phyloP scores from a whole-genome alignment of 2,113 vertebrate genomes.

The Conger conger region DNA sequence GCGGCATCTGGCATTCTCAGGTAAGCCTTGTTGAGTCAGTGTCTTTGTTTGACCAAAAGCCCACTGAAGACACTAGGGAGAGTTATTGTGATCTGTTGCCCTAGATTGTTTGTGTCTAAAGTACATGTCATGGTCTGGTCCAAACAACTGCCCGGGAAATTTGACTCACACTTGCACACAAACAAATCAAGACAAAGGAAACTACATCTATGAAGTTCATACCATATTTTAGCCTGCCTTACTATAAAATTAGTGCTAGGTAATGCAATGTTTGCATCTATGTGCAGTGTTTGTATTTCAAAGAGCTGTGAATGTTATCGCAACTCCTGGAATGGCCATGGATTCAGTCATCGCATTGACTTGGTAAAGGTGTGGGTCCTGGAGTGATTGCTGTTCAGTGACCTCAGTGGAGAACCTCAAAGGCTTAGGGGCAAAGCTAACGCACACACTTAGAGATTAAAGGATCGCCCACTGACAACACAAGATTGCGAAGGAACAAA shows the following conservation, averaged over 20 bases:
- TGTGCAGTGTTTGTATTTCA: neutral
- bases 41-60: too few relatives aligned
- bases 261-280: neutral
- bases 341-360: neutral
- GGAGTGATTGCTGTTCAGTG: neutral
- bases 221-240: neutral
- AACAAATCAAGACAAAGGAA: too few relatives aligned
- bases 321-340: neutral
- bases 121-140: too few relatives aligned
- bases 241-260: neutral
- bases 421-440: neutral
- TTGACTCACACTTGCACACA: too few relatives aligned
- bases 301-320: neutral
- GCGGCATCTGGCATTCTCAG: too few relatives aligned
- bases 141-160: too few relatives aligned
- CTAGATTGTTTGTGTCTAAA: too few relatives aligned
- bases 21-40: too few relatives aligned
- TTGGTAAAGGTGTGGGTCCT: neutral
- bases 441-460: neutral
- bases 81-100: too few relatives aligned
- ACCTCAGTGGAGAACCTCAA: neutral
- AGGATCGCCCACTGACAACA: neutral
- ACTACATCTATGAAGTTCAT: neutral
- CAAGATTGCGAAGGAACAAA: neutral
- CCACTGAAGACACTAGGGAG: too few relatives aligned